Base-by-base conservation (phyloP, 1,140 invertebrate species). In the Ericerus pela region DNA sequence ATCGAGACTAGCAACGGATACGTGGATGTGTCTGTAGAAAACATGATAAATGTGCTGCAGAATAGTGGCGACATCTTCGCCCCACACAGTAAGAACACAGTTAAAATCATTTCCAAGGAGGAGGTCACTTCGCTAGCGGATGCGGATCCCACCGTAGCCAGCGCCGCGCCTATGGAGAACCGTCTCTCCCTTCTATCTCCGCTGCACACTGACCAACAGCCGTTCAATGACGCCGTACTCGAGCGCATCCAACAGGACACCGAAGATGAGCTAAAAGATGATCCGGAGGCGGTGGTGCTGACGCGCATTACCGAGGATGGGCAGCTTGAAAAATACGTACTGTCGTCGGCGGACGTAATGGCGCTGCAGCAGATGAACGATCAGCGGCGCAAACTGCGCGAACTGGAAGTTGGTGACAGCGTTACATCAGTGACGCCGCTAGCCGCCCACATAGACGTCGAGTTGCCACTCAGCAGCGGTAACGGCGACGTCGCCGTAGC, bases 281-380 rank as follows among this genome's bases (percentile, higher is more conserved):
- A 65, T 51, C 64, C 64, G 20, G 64, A 65, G 31, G 64, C 63
- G 24, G 64, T 65, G 28, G 62, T 65, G 14, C 24, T 65, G 36
- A 61, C 59, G 55, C 60, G 64, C 59, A 60, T 64, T 10, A 62
- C 60, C 18, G 63, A 63, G 18, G 56, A 65, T 43, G 59, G 59
- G 33, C 61, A 64, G 28, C 56, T 65, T 11, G 60, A 63, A 56
- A 65, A 65, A 53, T 64, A 61, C 59, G 64, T 65, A 8, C 41
- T 65, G 4, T 63, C 64, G 6, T 57, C 64, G 8, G 63, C 64
- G 47, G 64, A 65, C 29, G 59, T 65, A 14, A 59, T 57, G 53
- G 57, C 58, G 10, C 14, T 47, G 41, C 22, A 47, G 18, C 16
- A 47, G 14, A 47, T 47, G 41, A 47, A 47, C 41, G 41, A 47